phyloP scores from a whole-genome alignment of 2,113 vertebrate genomes.

The Sylvietta virens region DNA sequence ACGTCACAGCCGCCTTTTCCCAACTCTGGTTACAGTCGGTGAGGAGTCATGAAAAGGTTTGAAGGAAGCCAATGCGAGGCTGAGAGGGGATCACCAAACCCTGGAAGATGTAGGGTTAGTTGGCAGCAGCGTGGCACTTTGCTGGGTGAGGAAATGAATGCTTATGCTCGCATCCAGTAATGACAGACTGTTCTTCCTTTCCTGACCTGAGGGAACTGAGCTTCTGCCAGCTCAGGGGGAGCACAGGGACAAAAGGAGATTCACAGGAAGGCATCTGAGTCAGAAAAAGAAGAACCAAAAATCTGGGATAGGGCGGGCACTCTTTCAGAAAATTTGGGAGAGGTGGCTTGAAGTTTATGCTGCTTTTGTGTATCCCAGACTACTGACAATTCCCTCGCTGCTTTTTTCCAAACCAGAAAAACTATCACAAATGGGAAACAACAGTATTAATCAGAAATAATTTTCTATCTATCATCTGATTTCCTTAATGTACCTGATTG shows the following conservation, averaged over 20 bases:
- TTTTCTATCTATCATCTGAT: neutral
- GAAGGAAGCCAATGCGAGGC: neutral
- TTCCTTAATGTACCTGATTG: neutral
- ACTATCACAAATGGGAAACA: neutral
- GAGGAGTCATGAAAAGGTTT: neutral
- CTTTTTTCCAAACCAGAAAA: neutral
- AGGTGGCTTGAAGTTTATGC: neutral
- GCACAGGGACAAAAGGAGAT: neutral
- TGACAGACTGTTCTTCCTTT: conserved; percentile 42
- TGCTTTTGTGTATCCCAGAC: neutral
- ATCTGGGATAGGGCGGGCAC: neutral
- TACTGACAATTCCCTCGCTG: neutral
- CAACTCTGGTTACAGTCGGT: accelerated
- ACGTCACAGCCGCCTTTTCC: neutral
- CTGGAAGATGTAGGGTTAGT: neutral
- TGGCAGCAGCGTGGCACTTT: neutral
- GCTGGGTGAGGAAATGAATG: conserved; percentile 17
- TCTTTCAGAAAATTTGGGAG: neutral
- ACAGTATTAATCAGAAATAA: neutral
- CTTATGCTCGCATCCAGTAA: neutral
- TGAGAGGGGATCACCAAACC: neutral
- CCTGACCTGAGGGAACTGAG: neutral
- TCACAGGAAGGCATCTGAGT: neutral
- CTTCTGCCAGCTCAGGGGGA: conserved; percentile 20
- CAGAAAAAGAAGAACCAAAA: neutral